Evolutionary conservation across 2,888 invertebrate species (phyloP).

Genomic region (Oeneis ivallda): DNA sequence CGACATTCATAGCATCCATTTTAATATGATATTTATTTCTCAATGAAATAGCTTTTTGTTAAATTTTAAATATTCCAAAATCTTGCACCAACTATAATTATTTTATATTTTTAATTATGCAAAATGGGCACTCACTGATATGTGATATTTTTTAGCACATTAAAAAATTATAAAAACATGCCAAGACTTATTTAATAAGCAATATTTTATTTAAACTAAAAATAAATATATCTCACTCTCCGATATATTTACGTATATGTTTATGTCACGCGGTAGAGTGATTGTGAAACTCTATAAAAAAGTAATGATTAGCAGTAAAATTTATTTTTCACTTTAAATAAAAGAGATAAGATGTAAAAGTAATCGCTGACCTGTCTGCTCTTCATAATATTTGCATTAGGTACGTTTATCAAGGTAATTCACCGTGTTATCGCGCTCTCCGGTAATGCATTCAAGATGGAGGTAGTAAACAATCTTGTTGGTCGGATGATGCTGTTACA

Average conservation of each 20-base stretch:
- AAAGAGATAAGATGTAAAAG: not conserved
- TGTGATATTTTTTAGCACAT: too few relatives aligned
- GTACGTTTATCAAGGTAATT: not conserved
- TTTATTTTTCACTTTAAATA: not conserved
- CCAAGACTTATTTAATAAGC: too few relatives aligned
- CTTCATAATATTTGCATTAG: not conserved
- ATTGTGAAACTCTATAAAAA: not conserved
- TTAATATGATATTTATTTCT: not conserved
- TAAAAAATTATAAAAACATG: too few relatives aligned
- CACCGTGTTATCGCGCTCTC: not conserved
- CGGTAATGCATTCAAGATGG: not conserved
- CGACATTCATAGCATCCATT: constrained; percentile 24
- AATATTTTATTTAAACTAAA: too few relatives aligned
- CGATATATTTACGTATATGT: too few relatives aligned
- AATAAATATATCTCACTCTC: too few relatives aligned
- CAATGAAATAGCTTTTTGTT: too few relatives aligned
- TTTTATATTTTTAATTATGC: too few relatives aligned
- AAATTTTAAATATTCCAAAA: too few relatives aligned
- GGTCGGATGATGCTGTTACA: not conserved
- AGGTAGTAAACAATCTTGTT: not conserved
- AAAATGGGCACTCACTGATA: too few relatives aligned
- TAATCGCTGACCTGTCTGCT: not conserved
- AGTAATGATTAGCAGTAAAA: not conserved
- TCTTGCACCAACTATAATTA: too few relatives aligned
- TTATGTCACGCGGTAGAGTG: not conserved